Conservation (phyloP, 2,888 invertebrate species). For the Entomobrya multifasciata region DNA sequence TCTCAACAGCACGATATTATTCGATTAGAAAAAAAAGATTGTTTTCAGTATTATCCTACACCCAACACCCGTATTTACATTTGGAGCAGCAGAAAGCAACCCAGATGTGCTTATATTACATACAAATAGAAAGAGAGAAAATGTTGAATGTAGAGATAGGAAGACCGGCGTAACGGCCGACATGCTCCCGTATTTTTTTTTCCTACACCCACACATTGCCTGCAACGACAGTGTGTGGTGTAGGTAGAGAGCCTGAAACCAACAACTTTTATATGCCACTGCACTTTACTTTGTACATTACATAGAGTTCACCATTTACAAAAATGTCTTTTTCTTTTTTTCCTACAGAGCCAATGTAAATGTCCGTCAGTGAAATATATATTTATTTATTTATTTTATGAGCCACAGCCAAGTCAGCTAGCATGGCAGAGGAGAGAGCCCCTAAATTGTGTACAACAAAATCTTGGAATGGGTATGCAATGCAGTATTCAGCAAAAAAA, state of each 20-base stretch:
- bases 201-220: slow-evolving; percentile 66
- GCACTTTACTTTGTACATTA: background rate
- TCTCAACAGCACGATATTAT: too few species aligned
- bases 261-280: slow-evolving; percentile 13
- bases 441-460: slow-evolving; percentile 17
- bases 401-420: background rate
- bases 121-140: slow-evolving; percentile 40
- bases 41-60: slow-evolving; percentile 24
- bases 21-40: slow-evolving; percentile 46
- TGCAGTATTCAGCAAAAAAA: slow-evolving; percentile 29
- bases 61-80: slow-evolving; percentile 6
- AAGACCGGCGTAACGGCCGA: slow-evolving; percentile 57
- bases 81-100: slow-evolving; percentile 19
- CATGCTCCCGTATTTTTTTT: slow-evolving; percentile 63
- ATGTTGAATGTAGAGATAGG: slow-evolving; percentile 20
- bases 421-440: background rate
- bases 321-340: slow-evolving; percentile 12
- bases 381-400: background rate
- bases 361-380: background rate
- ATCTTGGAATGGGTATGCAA: slow-evolving; percentile 33
- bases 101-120: slow-evolving; percentile 42
- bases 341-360: background rate
- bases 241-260: too few species aligned
- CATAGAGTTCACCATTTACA: slow-evolving; percentile 7
- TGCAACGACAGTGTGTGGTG: slow-evolving; percentile 12